phyloP scores from a whole-genome alignment of 2,113 vertebrate species.

The Poicephalus gulielmi region DNA sequence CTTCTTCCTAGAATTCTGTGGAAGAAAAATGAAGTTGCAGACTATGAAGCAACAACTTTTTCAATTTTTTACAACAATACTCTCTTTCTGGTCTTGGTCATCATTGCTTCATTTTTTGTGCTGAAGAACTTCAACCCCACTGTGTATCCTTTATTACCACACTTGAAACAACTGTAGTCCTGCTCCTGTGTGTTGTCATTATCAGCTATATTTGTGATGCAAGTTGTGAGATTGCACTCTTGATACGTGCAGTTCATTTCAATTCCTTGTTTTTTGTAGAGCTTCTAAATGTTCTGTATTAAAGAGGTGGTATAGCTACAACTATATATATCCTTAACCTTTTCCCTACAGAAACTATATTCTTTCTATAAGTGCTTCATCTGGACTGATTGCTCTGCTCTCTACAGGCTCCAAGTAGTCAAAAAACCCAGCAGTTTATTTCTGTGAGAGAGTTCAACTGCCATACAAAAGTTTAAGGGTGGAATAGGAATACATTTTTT shows the following conservation, averaged over 20 bases:
- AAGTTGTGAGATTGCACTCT: background rate
- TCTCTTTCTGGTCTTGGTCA: conserved; percentile 93
- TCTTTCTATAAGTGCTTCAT: conserved; percentile 93
- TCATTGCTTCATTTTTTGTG: conserved; percentile 94
- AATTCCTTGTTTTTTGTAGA: background rate
- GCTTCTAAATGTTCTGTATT: background rate
- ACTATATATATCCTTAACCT: conserved; percentile 75
- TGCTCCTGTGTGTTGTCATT: fast-evolving
- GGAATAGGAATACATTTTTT: background rate
- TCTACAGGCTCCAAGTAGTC: conserved; percentile 95
- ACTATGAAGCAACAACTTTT: conserved; percentile 98
- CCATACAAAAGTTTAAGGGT: background rate
- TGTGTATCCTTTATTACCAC: conserved; percentile 88
- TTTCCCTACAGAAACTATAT: conserved; percentile 89
- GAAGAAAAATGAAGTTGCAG: conserved; percentile 99
- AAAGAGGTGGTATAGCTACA: too few species aligned
- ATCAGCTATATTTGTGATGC: fast-evolving
- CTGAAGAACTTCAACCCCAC: conserved; percentile 99
- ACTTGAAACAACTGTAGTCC: fast-evolving
- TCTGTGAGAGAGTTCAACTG: background rate
- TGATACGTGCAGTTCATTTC: background rate
- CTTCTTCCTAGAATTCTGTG: conserved; percentile 87
- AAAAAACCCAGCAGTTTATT: background rate
- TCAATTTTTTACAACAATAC: conserved; percentile 99
- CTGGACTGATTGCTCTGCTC: conserved; percentile 94